Evolutionary conservation across 2,888 invertebrate genomes (phyloP).

Genomic region (Cephus sareptanus): DNA sequence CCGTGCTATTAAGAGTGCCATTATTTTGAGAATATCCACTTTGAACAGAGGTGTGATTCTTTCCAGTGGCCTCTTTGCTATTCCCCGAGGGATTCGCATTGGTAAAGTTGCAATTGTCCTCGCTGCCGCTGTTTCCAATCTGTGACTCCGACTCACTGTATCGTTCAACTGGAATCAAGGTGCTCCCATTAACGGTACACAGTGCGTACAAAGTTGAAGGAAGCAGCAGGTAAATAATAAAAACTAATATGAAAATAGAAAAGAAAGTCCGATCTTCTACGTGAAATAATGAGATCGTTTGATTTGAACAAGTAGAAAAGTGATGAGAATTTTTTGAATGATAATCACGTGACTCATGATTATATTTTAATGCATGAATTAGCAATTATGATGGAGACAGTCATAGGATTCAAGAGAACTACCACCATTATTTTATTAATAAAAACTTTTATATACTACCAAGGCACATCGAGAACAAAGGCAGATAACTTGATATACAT

Average conservation of each 20-base stretch:
- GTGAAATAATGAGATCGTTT: neutral
- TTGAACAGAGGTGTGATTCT: conserved; percentile 59
- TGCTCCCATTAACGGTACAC: conserved; percentile 44
- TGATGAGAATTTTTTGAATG: neutral
- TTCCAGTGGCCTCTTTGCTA: conserved; percentile 61
- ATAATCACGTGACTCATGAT: conserved; percentile 15
- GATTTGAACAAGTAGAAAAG: neutral
- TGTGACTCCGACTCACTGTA: conserved; percentile 91
- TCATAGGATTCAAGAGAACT: conserved; percentile 2
- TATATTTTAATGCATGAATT: neutral
- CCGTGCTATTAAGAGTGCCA: conserved; percentile 54
- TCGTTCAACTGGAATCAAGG: conserved; percentile 75
- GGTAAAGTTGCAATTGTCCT: conserved; percentile 66
- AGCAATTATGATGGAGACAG: conserved; percentile 1
- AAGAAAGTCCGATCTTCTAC: neutral
- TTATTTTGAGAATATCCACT: conserved; percentile 59
- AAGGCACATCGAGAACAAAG: conserved; percentile 13
- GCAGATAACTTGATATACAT: neutral
- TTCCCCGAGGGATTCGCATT: conserved; percentile 56
- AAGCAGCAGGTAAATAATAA: conserved; percentile 7
- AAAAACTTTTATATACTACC: conserved; percentile 13
- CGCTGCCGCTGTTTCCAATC: conserved; percentile 70
- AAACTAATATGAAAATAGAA: conserved; percentile 15
- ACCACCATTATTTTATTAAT: conserved; percentile 20
- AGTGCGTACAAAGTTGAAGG: conserved; percentile 22